Conservation (phyloP, 2,797 vertebrate genomes). For the Platyrinchus mystaceus region DNA sequence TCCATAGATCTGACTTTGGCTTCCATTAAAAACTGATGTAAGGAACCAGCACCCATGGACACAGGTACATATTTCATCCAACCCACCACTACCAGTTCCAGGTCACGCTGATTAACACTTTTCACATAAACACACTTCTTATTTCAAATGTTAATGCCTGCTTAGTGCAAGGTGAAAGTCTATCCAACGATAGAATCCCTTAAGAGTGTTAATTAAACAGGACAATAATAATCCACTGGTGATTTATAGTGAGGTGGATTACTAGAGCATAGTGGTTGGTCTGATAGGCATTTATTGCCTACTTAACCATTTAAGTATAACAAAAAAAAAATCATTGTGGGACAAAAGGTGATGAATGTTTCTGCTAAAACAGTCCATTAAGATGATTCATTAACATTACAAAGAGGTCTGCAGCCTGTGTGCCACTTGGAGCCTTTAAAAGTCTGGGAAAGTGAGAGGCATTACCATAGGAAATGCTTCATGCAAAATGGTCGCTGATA, state of each 20-base stretch:
- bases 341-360: slow-evolving; percentile 77
- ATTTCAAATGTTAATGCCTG: slow-evolving; percentile 46
- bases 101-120: not conserved
- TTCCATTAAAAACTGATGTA: not conserved
- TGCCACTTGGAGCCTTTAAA: slow-evolving; percentile 60
- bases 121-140: slow-evolving; percentile 47
- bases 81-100: not conserved
- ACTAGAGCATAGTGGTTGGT: slow-evolving; percentile 44
- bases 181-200: slow-evolving; percentile 42
- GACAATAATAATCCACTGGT: slow-evolving; percentile 66
- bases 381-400: slow-evolving; percentile 77
- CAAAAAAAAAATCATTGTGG: slow-evolving; percentile 66
- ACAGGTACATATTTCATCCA: not conserved
- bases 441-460: slow-evolving; percentile 55
- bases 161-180: slow-evolving; percentile 58
- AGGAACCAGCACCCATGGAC: not conserved
- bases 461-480: slow-evolving; percentile 61
- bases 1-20: not conserved
- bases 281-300: slow-evolving; percentile 77
- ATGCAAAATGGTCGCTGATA: slow-evolving; percentile 63
- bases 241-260: slow-evolving; percentile 71
- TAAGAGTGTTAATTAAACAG: slow-evolving; percentile 67
- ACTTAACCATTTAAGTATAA: slow-evolving; percentile 72
- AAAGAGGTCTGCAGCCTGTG: slow-evolving; percentile 56
- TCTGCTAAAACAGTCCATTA: slow-evolving; percentile 72